phyloP scores from a whole-genome alignment of 2,888 invertebrate genomes.

The Orchestes rusci region DNA sequence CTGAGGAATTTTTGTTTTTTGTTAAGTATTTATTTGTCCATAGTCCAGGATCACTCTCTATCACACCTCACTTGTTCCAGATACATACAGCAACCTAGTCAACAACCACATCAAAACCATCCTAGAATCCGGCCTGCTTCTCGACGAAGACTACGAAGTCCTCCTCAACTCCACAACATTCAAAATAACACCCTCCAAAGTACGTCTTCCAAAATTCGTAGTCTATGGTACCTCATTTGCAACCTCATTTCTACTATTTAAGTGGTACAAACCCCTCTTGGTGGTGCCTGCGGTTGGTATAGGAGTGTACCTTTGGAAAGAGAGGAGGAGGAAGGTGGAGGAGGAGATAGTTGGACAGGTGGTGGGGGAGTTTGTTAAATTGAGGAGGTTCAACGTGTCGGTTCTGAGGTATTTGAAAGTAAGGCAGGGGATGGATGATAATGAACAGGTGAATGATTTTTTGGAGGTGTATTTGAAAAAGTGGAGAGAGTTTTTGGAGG shows the following conservation, averaged over 20 bases:
- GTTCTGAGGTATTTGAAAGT: slow-evolving; percentile 27
- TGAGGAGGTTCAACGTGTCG: slow-evolving; percentile 20
- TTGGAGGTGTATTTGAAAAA: slow-evolving; percentile 4
- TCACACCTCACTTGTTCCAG: neutral
- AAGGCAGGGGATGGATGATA: slow-evolving; percentile 10
- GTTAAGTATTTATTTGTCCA: no score
- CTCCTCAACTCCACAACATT: slow-evolving; percentile 23
- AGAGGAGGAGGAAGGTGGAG: slow-evolving; percentile 13
- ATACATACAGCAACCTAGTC: slow-evolving; percentile 19
- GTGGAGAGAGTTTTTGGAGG: slow-evolving; percentile 14
- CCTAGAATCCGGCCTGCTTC: slow-evolving; percentile 28
- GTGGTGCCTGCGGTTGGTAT: slow-evolving; percentile 21
- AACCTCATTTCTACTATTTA: slow-evolving; percentile 20
- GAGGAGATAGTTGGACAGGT: slow-evolving; percentile 14
- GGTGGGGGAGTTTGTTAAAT: slow-evolving; percentile 21
- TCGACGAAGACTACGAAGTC: slow-evolving; percentile 32
- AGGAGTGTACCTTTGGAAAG: slow-evolving; percentile 5
- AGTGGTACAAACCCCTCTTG: slow-evolving; percentile 17
- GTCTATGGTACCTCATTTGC: slow-evolving; percentile 15
- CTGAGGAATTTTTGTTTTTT: no score
- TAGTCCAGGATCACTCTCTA: neutral
- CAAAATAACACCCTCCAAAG: slow-evolving; percentile 13
- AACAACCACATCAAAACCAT: slow-evolving; percentile 26
- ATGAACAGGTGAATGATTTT: slow-evolving; percentile 15
- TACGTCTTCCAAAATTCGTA: slow-evolving; percentile 19